Evolutionary conservation across 2,113 vertebrate genomes (phyloP), one percentile per base, ranked within the genome.

Genomic region (Scytalopus superciliaris): DNA sequence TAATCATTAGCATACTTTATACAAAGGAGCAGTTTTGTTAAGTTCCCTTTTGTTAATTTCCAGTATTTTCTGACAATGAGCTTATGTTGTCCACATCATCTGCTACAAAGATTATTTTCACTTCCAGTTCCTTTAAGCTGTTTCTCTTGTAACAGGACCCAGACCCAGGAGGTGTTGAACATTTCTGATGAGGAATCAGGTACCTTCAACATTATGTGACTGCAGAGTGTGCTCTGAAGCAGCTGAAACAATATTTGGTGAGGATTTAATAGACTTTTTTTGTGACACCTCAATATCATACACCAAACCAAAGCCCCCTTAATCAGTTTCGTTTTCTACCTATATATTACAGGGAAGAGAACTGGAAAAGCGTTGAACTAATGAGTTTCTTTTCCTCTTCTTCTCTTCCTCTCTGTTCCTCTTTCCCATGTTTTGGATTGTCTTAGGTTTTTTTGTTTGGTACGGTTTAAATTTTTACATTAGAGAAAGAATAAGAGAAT

Each of bases 91-190:
- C 83, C 49, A 49, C 79, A 72, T 93, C 79, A 81, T 93, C 85
- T 96, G 88, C 60, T 90, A 35, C 60, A 93, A 89, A 89, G 95
- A 94, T 93, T 88, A 95, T 96, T 93, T 96, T 96, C 60, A 78
- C 60, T 95, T 94, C 47, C 72, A 92, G 72, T 81, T 96, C 94
- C 93, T 96, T 96, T 74, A 72, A 88, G 60, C 40, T 95, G 80
- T 95, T 97, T 96, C 76, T 96, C n/a, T 96, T 96, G 92, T 95
- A 96, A 94, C 68, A 93, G 80, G 64, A 94, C 68, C 79, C 79
- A 68, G 73, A 74, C 76, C 47, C 79, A 69, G 47, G 86, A 95
- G 94, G 72, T 92, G 79, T 49, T 78, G 85, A 93, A 68, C 64
- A 57, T 93, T 95, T 70, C 90, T 90, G 85, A 74, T 70, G 92